Base-by-base conservation (phyloP, 2,888 invertebrate species). In the Sinotaia quadrata region DNA sequence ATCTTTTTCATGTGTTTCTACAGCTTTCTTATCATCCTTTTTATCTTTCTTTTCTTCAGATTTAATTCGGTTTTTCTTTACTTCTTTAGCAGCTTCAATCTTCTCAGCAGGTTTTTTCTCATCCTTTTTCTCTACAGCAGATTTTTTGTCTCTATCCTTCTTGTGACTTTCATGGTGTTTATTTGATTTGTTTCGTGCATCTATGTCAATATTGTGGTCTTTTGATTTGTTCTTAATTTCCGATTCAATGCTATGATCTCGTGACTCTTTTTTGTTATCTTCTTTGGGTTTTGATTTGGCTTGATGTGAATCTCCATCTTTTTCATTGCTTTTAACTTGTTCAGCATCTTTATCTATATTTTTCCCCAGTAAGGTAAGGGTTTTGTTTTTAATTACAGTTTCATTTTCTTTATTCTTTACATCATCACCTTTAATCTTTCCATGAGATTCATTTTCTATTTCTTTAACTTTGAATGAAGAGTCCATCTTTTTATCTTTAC, bases 281-380 rank as follows among this genome's bases (percentile, higher is more conserved):
- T 44, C 59, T 18, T 56, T 51, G 29, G 58, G n/a, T 5, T 71
- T 66, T 10, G 56, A 36, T 51, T 72, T 71, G 12, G 41, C 37
- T 24, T 66, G 49, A n/a, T 69, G 66, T 2, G 56, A 27, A 18
- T 69, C 72, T 24, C 49, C 7, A 21, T 67, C 69, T 49, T 56
- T 67, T 41, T 47, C 66, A 31, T 59, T 69, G 3, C 29, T 24
- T 44, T 69, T 72, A 36, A 72, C 59, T 57, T 58, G 37, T 61
- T 72, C 67, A 71, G 68, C 27, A 71, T 62, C 44, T 66, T 71
- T 63, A 60, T 77, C 69, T 65, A 62, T 60, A 59, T 51, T 52
- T 61, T 73, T 37, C 41, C 41, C 41, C 41, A 41, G 18, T 18
- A 41, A 41, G 24, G n/a, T 24, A 21, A 24, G 12, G 0, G n/a